Conservation (phyloP, 2,797 vertebrate species). For the Odontamblyopus lacepedii region DNA sequence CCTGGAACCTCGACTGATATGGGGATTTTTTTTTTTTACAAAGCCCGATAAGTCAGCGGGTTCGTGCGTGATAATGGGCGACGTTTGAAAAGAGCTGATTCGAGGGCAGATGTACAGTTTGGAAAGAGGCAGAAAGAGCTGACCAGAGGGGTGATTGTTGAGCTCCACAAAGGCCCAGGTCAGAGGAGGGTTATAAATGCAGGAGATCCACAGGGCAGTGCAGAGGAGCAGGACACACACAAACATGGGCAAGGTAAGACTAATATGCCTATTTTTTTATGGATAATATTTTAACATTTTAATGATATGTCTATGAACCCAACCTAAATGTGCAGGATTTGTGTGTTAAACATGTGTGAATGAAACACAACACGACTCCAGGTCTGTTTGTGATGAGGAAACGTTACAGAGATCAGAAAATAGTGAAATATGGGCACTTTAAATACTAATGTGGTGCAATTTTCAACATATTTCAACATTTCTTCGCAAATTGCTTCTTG, state of each 20-base stretch:
- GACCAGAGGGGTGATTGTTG: constrained; percentile 56
- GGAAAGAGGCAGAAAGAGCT: constrained; percentile 57
- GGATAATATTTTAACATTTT: background rate
- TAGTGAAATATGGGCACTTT: too few relatives aligned
- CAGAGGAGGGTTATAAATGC: constrained; percentile 69
- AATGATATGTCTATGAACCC: too few relatives aligned
- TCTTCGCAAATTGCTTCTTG: too few relatives aligned
- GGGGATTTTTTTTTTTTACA: background rate
- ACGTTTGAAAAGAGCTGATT: constrained; percentile 40
- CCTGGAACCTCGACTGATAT: too few relatives aligned
- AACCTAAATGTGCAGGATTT: too few relatives aligned
- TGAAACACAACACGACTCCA: too few relatives aligned
- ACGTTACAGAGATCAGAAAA: too few relatives aligned
- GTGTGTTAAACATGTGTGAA: too few relatives aligned
- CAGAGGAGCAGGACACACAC: constrained; percentile 43
- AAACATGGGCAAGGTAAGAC: constrained; percentile 74
- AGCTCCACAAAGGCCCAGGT: constrained; percentile 54
- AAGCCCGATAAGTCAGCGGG: background rate
- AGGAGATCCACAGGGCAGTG: constrained; percentile 24
- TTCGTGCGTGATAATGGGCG: constrained; percentile 6
- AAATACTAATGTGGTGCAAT: too few relatives aligned
- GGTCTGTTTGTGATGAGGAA: too few relatives aligned
- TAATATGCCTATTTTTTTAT: constrained; percentile 22
- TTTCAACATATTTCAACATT: too few relatives aligned
- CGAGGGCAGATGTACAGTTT: constrained; percentile 27